phyloP scores from a whole-genome alignment of 1,140 invertebrate species.

The Spodoptera litura region DNA sequence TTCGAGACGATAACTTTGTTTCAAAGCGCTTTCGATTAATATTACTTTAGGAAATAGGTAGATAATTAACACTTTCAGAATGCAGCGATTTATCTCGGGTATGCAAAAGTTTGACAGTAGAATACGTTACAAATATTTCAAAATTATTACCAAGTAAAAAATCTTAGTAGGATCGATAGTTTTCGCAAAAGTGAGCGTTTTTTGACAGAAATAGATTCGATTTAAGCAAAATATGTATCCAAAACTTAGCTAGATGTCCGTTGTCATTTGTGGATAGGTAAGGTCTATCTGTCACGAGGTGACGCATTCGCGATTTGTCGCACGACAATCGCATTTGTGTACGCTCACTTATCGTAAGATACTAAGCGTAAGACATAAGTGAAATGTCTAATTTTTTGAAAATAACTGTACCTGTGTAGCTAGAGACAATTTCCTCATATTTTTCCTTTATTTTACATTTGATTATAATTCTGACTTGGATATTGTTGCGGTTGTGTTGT shows the following conservation, averaged over 20 bases:
- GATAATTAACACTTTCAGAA: slow-evolving; percentile 13
- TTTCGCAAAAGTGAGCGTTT: slow-evolving; percentile 13
- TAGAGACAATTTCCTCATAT: slow-evolving; percentile 80
- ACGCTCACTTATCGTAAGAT: slow-evolving; percentile 70
- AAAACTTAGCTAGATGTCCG: slow-evolving; percentile 78
- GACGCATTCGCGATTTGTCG: slow-evolving; percentile 46
- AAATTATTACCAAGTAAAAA: slow-evolving; percentile 19
- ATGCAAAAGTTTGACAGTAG: slow-evolving; percentile 4
- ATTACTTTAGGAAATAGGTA: slow-evolving; percentile 28
- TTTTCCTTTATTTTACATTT: slow-evolving; percentile 56
- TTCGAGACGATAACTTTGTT: slow-evolving; percentile 16
- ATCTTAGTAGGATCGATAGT: slow-evolving; percentile 5
- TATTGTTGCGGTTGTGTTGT: slow-evolving; percentile 70
- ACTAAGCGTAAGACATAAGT: slow-evolving; percentile 79
- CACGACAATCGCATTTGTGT: slow-evolving; percentile 51
- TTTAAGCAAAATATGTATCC: slow-evolving; percentile 81
- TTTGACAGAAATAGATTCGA: slow-evolving; percentile 53
- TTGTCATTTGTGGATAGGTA: slow-evolving; percentile 69
- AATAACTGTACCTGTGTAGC: slow-evolving; percentile 83
- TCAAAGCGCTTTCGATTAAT: slow-evolving; percentile 24
- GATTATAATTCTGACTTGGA: slow-evolving; percentile 61
- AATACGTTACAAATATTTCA: slow-evolving; percentile 18
- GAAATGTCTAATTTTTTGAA: slow-evolving; percentile 70
- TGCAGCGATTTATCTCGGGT: neutral
- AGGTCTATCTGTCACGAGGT: slow-evolving; percentile 49